Evolutionary conservation across 1,140 invertebrate genomes (phyloP).

Genomic region (Theocolax elegans): DNA sequence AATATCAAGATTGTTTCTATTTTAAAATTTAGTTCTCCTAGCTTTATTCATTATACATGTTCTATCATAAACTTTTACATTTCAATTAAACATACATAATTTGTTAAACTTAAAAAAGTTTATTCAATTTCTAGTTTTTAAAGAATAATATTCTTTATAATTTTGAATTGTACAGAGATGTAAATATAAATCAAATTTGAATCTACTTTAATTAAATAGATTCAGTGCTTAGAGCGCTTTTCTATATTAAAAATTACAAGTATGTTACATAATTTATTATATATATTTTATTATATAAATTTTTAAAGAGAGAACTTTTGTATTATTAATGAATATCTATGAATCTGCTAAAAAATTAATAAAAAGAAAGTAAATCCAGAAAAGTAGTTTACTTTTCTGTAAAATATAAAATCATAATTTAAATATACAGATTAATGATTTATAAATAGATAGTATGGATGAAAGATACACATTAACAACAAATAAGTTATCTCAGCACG

Average conservation of each 20-base stretch:
- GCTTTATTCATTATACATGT: neutral
- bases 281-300: neutral
- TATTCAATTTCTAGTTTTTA: slow-evolving; percentile 7
- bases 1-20: neutral
- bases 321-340: neutral
- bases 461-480: slow-evolving; percentile 31
- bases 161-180: slow-evolving; percentile 31
- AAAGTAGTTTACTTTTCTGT: neutral
- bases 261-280: slow-evolving; percentile 13
- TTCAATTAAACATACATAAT: slow-evolving; percentile 1
- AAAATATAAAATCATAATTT: slow-evolving; percentile 31
- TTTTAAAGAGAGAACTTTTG: slow-evolving; percentile 11
- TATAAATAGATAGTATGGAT: slow-evolving; percentile 35
- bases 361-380: neutral
- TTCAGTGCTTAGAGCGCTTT: neutral
- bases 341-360: slow-evolving; percentile 31
- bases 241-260: slow-evolving; percentile 20
- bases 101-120: slow-evolving; percentile 1
- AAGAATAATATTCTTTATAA: slow-evolving; percentile 22
- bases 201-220: slow-evolving; percentile 16
- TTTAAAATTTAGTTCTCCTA: neutral
- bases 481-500: slow-evolving; percentile 13
- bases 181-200: slow-evolving; percentile 4
- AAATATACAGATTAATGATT: slow-evolving; percentile 38
- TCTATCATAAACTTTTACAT: neutral